These are phyloP conservation scores for Rotaria magnacalcarata DNA, from an alignment of 2,888 invertebrate species.

Conservation along the genomic window DNA sequence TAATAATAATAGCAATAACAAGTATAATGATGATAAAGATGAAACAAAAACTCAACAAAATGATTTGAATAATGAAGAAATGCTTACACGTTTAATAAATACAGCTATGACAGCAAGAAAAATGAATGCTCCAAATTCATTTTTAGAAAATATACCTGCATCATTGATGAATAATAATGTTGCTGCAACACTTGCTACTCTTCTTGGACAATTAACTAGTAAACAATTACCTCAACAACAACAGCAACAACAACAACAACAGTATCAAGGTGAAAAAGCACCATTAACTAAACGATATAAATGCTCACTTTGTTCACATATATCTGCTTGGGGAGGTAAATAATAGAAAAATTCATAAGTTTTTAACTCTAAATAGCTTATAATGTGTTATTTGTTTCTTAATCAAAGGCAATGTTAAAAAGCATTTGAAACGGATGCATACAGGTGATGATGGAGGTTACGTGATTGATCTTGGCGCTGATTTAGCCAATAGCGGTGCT, in stretches of 20 bases:
- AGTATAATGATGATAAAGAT: not conserved
- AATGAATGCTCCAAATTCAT: not conserved
- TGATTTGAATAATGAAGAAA: not conserved
- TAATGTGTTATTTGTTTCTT: not conserved
- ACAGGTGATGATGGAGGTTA: not conserved
- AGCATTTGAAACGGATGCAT: slow-evolving; percentile 30
- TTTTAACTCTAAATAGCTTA: not conserved
- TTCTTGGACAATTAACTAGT: slow-evolving; percentile 25
- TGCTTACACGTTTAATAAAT: slow-evolving; percentile 21
- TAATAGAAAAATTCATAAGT: not conserved
- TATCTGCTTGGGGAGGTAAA: slow-evolving; percentile 27
- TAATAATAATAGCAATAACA: no score
- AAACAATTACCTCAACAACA: not conserved
- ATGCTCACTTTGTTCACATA: slow-evolving; percentile 21
- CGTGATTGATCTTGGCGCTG: not conserved
- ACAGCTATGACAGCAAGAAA: slow-evolving; percentile 24
- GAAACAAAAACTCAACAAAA: not conserved
- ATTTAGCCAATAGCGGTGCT: not conserved
- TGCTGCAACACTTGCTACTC: slow-evolving; percentile 7
- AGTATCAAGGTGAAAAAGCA: not conserved
- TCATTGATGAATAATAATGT: not conserved
- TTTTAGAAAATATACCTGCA: not conserved
- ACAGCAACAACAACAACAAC: not conserved
- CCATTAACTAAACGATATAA: slow-evolving; percentile 24
- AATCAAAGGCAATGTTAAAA: slow-evolving; percentile 15